A percentile compares a stretch with the other conserved stretches of the same genome.
phyloP scores from a whole-genome alignment of 2,113 vertebrate genomes.

The Megaceryle torquata region DNA sequence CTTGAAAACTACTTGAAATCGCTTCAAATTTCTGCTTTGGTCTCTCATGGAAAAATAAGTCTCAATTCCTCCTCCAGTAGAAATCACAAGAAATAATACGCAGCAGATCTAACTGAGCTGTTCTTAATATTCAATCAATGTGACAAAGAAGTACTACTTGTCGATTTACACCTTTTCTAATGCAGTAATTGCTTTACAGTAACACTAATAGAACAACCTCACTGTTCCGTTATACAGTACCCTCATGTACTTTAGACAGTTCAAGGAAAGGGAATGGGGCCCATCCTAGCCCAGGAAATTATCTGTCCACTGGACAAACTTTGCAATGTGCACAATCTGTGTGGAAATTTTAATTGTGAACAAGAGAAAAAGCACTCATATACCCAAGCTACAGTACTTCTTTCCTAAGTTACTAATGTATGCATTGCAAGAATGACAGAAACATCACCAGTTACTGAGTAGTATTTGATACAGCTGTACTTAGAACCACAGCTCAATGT shows the following conservation, averaged over 20 bases:
- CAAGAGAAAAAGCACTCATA: neutral
- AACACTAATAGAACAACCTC: neutral
- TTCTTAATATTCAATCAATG: neutral
- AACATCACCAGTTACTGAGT: neutral
- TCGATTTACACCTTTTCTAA: neutral
- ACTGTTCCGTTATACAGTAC: neutral
- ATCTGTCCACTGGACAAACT: neutral
- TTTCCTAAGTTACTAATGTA: neutral
- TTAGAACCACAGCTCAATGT: rapidly evolving
- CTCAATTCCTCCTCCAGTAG: neutral
- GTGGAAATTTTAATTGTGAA: neutral
- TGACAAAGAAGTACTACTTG: neutral
- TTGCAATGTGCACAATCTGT: neutral
- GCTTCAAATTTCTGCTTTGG: neutral
- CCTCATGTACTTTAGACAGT: neutral
- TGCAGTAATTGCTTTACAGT: neutral
- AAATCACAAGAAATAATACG: neutral
- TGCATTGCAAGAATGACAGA: neutral
- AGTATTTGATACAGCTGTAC: neutral
- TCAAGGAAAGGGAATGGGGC: neutral
- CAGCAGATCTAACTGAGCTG: neutral
- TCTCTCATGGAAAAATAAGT: neutral
- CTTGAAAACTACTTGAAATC: neutral
- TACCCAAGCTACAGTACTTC: neutral
- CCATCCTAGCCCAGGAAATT: neutral